A percentile compares a stretch with the other conserved stretches of the same genome.
These are phyloP conservation scores for Gopherus flavomarginatus DNA, from an alignment of 2,113 vertebrate genomes.

Conservation along the genomic window DNA sequence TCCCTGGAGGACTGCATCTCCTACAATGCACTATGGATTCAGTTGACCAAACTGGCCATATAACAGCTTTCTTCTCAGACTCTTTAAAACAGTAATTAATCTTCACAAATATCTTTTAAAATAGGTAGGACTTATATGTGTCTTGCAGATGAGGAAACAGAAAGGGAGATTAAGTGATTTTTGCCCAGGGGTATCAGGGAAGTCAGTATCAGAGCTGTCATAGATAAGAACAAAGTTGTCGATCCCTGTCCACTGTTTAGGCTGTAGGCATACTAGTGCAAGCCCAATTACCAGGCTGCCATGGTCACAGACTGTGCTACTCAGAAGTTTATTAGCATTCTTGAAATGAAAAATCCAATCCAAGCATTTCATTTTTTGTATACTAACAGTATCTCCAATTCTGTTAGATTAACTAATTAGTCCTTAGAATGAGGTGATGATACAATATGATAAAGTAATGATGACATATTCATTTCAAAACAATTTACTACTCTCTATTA, in stretches of 20 bases:
- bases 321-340: background rate
- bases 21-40: fast-evolving
- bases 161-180: background rate
- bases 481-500: background rate
- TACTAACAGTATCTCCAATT: background rate
- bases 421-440: background rate
- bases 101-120: background rate
- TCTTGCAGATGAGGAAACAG: background rate
- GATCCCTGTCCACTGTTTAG: background rate
- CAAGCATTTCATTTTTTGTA: background rate
- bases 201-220: background rate
- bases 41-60: fast-evolving
- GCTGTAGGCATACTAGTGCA: background rate
- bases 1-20: background rate
- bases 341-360: background rate
- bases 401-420: background rate
- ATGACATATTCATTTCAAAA: background rate
- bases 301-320: background rate
- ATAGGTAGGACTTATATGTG: background rate
- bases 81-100: background rate
- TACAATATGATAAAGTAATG: background rate
- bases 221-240: background rate
- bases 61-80: background rate
- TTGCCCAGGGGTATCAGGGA: background rate
- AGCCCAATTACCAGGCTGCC: background rate